Conservation (phyloP, 2,797 vertebrate species). For the Coranthus polyacanthus region DNA sequence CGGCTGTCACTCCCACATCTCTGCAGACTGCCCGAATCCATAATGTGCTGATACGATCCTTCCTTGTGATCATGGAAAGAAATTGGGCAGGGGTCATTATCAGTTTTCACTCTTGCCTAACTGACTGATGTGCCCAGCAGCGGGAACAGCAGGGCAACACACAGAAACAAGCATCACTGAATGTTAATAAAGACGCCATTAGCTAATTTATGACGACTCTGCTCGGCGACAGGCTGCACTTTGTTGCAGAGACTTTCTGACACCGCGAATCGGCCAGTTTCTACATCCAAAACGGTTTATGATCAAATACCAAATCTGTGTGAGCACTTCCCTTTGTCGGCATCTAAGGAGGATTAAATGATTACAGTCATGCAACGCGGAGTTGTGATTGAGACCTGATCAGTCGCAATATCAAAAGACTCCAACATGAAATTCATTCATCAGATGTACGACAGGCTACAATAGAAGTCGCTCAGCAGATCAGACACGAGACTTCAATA, state of each 20-base stretch:
- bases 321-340: constrained; percentile 14
- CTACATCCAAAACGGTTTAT: constrained; percentile 14
- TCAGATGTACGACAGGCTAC: constrained; percentile 5
- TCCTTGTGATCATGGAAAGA: constrained; percentile 25
- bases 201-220: constrained; percentile 6
- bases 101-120: not conserved
- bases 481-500: not conserved
- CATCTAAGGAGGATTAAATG: constrained; percentile 13
- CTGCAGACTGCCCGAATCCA: constrained; percentile 1
- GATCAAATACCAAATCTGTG: constrained; percentile 5
- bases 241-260: constrained; percentile 1
- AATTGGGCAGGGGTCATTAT: constrained; percentile 22
- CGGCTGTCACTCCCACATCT: not conserved
- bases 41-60: constrained; percentile 21
- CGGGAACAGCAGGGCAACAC: not conserved
- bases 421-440: constrained; percentile 18
- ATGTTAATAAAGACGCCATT: not conserved
- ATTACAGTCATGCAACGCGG: constrained; percentile 12
- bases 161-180: not conserved
- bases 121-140: constrained; percentile 21
- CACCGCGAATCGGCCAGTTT: not conserved
- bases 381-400: constrained; percentile 21
- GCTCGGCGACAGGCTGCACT: not conserved
- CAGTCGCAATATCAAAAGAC: constrained; percentile 21
- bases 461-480: constrained; percentile 10